These are phyloP conservation scores for Ormyrus pomaceus DNA, from an alignment of 2,888 invertebrate genomes.

Conservation along the genomic window DNA sequence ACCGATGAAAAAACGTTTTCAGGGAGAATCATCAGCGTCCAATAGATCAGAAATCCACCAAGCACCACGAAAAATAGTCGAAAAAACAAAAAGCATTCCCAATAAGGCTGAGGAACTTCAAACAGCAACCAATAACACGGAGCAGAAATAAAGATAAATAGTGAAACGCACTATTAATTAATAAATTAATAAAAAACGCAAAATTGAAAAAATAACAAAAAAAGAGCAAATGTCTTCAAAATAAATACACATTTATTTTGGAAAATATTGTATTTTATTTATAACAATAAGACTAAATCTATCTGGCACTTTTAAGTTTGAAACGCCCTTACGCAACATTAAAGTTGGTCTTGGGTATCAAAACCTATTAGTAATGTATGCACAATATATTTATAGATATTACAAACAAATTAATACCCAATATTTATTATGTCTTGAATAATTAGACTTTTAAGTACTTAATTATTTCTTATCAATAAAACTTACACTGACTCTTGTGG, in stretches of 20 bases:
- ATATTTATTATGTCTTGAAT: slow-evolving; percentile 22
- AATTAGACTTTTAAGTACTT: not conserved
- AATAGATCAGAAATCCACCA: slow-evolving; percentile 14
- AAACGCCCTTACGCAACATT: slow-evolving; percentile 32
- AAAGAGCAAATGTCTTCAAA: not conserved
- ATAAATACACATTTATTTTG: slow-evolving; percentile 40
- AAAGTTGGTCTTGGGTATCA: slow-evolving; percentile 39
- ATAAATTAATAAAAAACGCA: slow-evolving; percentile 21
- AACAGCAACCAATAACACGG: not conserved
- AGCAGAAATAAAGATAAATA: not conserved
- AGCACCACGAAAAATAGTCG: slow-evolving; percentile 16
- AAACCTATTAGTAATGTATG: slow-evolving; percentile 10
- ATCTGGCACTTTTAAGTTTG: slow-evolving; percentile 41
- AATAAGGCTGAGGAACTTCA: slow-evolving; percentile 6
- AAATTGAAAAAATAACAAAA: slow-evolving; percentile 10
- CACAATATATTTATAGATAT: not conserved
- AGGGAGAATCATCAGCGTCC: slow-evolving; percentile 44
- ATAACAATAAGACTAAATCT: slow-evolving; percentile 40
- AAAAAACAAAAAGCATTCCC: slow-evolving; percentile 33
- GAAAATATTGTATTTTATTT: slow-evolving; percentile 53
- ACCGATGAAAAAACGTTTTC: not conserved
- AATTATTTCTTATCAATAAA: not conserved
- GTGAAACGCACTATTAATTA: slow-evolving; percentile 2
- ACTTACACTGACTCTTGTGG: not conserved
- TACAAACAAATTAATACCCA: not conserved